Base-by-base conservation (phyloP, 2,888 invertebrate genomes). In the Thysanoteuthis rhombus region DNA sequence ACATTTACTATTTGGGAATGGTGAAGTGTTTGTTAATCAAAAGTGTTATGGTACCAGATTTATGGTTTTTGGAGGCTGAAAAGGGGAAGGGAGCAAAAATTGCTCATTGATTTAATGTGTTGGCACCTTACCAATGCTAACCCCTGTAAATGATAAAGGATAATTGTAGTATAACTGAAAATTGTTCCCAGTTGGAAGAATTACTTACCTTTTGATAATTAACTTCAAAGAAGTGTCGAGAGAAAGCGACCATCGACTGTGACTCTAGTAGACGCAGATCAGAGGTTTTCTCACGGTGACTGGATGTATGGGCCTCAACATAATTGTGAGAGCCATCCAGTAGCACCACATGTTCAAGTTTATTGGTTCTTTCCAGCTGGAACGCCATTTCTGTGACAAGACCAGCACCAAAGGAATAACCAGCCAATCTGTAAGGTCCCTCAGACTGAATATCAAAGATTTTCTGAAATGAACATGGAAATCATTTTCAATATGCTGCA, bases 351-450 rank as follows among this genome's bases (percentile, higher is more conserved):
- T 98, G 95, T 58, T 96, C 95, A 40, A 97, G 96, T 94, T 94
- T 91, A 52, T 94, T 28, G 42, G 93, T 40, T 90, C 94, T 94
- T 96, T 99, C 98, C 93, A 99, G 97, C 97, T 98, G 98, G 58
- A 98, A 97, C 45, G 98, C 98, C 98, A 99, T 99, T 97, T 99
- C 99, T 97, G 99, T 98, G 38, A 99, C 99, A 75, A 99, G 98
- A 95, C 98, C 98, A 90, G 99, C 98, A 94, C 99, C 99, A 97
- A 98, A 99, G 0, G 99, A 99, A 97, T 99, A 99, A 3, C 99
- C 99, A 92, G 98, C 98, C 95, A 99, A 97, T 93, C 98, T 98
- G 97, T 99, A 99, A 6, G 99, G 99, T 94, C 99, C 98, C 94
- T 97, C 97, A 22, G 98, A 98, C 97, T 99, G 99, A 92, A 98